These are phyloP conservation scores for Phytoseiulus persimilis DNA, from an alignment of 2,888 invertebrate species.

Conservation along the genomic window DNA sequence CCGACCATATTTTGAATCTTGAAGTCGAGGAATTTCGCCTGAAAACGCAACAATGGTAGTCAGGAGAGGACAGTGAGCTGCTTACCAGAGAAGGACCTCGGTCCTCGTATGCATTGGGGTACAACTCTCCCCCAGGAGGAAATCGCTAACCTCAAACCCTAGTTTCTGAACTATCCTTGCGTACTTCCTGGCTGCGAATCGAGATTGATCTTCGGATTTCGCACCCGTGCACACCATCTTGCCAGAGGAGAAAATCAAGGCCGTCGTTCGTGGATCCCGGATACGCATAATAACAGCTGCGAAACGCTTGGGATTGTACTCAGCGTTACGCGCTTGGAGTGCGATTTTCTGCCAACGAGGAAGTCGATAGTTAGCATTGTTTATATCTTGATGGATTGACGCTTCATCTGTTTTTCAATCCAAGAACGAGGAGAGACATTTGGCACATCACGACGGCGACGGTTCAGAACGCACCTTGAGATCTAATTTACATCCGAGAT, in stretches of 20 bases:
- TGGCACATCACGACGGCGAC: neutral
- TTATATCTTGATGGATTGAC: no score
- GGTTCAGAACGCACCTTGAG: conserved; percentile 49
- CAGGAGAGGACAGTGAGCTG: no score
- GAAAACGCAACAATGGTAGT: conserved; percentile 42
- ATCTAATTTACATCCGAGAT: conserved; percentile 54
- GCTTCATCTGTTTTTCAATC: neutral
- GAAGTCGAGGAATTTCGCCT: conserved; percentile 69
- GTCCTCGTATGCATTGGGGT: no score
- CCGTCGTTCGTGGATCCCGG: conserved; percentile 56
- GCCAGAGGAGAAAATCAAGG: conserved; percentile 56
- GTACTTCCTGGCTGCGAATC: conserved; percentile 56
- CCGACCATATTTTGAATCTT: conserved; percentile 80
- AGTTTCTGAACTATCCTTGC: conserved; percentile 57
- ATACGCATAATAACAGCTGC: conserved; percentile 59
- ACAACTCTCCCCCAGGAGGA: no score
- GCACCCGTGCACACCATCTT: conserved; percentile 59
- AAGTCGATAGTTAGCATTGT: no score
- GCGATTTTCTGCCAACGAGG: conserved; percentile 51
- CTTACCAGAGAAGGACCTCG: no score
- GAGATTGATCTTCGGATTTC: conserved; percentile 55
- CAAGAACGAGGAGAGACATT: neutral
- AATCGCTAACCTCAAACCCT: conserved; percentile 51
- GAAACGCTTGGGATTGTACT: conserved; percentile 58
- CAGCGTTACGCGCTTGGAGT: conserved; percentile 56